Conservation (phyloP, 2,113 vertebrate genomes). For the human (Homo sapiens) region DNA sequence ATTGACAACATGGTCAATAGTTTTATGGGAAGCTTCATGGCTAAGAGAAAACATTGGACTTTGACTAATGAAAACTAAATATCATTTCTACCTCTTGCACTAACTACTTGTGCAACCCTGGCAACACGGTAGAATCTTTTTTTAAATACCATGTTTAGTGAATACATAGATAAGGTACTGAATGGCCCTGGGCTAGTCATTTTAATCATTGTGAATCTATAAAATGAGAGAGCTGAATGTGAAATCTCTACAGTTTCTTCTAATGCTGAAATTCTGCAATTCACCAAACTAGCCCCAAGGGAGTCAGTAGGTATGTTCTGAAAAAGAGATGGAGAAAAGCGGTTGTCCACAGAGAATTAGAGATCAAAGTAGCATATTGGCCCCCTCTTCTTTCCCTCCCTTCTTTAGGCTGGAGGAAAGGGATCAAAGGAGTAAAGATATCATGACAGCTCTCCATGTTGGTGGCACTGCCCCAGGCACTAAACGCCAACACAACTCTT, state of each 20-base stretch:
- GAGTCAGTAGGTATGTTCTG: neutral
- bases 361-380: conserved; percentile 5
- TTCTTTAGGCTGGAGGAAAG: conserved; percentile 5
- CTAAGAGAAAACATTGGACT: neutral
- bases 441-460: neutral
- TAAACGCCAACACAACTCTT: neutral
- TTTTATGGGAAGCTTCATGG: neutral
- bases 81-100: neutral
- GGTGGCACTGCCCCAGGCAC: conserved; percentile 44
- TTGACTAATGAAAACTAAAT: neutral
- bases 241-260: neutral
- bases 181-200: neutral
- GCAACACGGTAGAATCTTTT: neutral
- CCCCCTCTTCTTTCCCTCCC: neutral
- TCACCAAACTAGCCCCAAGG: neutral
- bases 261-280: neutral
- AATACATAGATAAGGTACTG: neutral
- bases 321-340: conserved; percentile 23
- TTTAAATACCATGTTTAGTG: neutral
- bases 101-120: neutral
- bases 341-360: neutral
- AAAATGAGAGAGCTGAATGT: neutral
- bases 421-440: neutral
- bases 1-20: neutral
- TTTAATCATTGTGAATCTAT: conserved; percentile 16